Evolutionary conservation across 2,797 vertebrate species (phyloP).

Genomic region (Monodelphis domestica): DNA sequence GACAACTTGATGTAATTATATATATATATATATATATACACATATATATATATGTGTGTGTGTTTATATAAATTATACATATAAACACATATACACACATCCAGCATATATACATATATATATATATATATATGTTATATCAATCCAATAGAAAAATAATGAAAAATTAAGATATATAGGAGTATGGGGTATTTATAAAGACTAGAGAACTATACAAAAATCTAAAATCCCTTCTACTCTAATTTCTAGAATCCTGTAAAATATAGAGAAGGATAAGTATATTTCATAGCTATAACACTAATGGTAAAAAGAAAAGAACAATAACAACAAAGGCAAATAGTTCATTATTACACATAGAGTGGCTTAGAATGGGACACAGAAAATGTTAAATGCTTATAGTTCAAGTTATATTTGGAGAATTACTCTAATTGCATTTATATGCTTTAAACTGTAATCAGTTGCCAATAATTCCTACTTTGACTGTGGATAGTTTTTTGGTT

Average conservation of each 20-base stretch:
- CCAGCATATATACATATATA: background rate
- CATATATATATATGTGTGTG: too few species aligned
- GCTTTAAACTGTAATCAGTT: too few species aligned
- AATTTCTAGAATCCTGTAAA: background rate
- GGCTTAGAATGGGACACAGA: background rate
- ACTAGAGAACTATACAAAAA: background rate
- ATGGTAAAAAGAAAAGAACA: background rate
- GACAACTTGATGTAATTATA: background rate
- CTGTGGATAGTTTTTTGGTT: too few species aligned
- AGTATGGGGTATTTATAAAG: background rate
- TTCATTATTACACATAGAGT: background rate
- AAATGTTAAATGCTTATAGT: background rate
- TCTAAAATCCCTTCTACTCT: background rate
- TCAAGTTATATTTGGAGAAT: background rate
- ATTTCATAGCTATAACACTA: background rate
- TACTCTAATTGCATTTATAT: background rate
- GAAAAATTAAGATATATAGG: too few species aligned
- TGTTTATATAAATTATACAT: too few species aligned
- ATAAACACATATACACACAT: too few species aligned
- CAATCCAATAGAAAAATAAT: too few species aligned
- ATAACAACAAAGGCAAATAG: background rate
- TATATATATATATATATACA: too few species aligned
- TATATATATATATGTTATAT: background rate
- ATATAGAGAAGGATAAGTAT: background rate
- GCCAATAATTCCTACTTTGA: too few species aligned